phyloP scores from a whole-genome alignment of 2,113 vertebrate genomes.

The mouse (Mus musculus) region DNA sequence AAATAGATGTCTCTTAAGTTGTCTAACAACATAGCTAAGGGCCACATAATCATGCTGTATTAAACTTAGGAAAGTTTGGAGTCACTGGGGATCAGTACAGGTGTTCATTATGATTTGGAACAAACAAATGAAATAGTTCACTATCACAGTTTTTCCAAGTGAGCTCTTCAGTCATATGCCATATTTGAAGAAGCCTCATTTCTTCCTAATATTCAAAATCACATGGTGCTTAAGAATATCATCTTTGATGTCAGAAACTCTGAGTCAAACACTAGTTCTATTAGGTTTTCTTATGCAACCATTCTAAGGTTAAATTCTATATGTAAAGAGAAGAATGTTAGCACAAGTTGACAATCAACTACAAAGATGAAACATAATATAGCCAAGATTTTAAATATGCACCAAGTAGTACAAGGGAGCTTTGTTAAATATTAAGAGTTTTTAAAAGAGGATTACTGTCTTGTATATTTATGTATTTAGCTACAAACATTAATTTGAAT shows the following conservation, averaged over 20 bases:
- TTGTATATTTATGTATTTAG: constrained; percentile 5
- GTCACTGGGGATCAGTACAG: neutral
- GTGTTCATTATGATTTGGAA: neutral
- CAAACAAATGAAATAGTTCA: neutral
- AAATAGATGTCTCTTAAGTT: neutral
- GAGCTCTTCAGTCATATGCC: neutral
- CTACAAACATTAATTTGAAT: neutral
- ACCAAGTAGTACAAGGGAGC: neutral
- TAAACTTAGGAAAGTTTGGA: neutral
- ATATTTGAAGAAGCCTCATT: neutral
- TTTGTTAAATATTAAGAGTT: neutral
- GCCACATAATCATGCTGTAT: neutral
- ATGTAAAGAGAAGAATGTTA: neutral
- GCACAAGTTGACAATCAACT: neutral
- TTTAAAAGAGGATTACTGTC: neutral
- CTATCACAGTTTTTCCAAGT: neutral
- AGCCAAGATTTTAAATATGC: neutral
- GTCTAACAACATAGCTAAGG: neutral
- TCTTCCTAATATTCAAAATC: neutral
- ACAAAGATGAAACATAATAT: neutral
- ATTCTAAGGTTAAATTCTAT: neutral
- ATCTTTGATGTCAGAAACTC: neutral
- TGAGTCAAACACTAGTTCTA: neutral
- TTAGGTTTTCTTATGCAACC: neutral
- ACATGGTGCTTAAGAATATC: neutral